phyloP scores from a whole-genome alignment of 2,888 invertebrate species.

The Catonia carolina region DNA sequence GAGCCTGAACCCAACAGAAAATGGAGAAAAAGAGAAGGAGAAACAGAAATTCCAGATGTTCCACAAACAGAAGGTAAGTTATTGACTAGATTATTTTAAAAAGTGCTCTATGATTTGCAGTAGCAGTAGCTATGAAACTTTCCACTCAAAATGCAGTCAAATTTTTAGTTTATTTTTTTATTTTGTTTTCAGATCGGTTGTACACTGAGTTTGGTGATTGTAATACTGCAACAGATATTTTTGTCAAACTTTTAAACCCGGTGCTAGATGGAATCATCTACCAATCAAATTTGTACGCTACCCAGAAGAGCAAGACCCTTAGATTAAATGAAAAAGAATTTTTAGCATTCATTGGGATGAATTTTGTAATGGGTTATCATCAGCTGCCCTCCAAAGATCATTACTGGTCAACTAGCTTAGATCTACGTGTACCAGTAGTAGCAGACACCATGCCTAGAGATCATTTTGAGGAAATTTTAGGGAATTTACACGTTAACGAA shows the following conservation, averaged over 20 bases:
- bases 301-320: not conserved
- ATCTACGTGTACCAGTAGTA: not conserved
- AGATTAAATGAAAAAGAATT: conserved; percentile 1
- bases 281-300: conserved; percentile 1
- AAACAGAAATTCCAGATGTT: not conserved
- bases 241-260: not conserved
- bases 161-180: not conserved
- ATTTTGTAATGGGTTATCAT: not conserved
- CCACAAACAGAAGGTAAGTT: not conserved
- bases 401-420: not conserved
- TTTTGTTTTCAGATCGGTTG: conserved; percentile 2
- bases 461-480: not conserved
- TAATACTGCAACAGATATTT: not conserved
- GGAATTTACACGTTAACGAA: not conserved
- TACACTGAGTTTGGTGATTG: not conserved
- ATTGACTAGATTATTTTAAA: no score
- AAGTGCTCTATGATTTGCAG: no score
- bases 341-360: not conserved
- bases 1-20: not conserved
- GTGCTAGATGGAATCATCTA: not conserved
- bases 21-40: not conserved
- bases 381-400: not conserved
- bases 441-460: not conserved
- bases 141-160: no score
- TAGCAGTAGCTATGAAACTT: no score